Base-by-base conservation (phyloP, 2,113 vertebrate species). In the Piliocolobus tephrosceles region DNA sequence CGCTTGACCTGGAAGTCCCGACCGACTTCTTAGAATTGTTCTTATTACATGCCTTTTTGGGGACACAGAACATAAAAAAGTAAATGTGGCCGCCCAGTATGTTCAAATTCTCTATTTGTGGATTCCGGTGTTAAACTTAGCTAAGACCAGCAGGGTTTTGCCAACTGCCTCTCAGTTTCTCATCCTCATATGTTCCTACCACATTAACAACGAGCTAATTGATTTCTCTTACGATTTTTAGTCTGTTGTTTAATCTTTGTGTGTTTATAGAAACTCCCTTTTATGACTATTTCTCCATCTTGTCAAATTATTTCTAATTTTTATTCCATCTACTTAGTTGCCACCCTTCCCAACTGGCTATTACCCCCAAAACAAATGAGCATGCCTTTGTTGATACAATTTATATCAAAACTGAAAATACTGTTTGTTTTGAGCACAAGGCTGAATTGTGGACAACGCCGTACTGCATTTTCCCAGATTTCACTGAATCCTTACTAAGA, bases 41-140 rank as follows among this genome's bases (percentile, higher is more conserved):
- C 52, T 55, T 35, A 3, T 5, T 10, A 1, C 3, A 0, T 18
- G 80, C 13, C 8, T 50, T 17, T 58, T 5, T 5, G 43, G 35
- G 17, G 17, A 4, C 10, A 20, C 43, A 52, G 85, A 66, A 10
- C 22, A 0, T 2, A 0, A n/a, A 20, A 23, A 38, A 52, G 45
- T 2, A 0, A 5, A 10, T 6, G 0, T 1, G 14, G 45, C 3
- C 0, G 16, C 3, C 61, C 12, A 17, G 0, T 3, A 2, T 3
- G 35, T 1, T 22, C 4, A 2, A 9, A 2, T 22, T n/a, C 76
- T 35, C 27, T 32, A 0, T 6, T 1, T 18, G 57, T 45, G 30
- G 30, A 1, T 10, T 0, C 1, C 23, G 1, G 70, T 0, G 17
- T 66, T 27, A 32, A 40, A 23, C 8, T 1, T 27, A 1, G 35